Evolutionary conservation across 2,113 vertebrate species (phyloP).

Genomic region (Oxyruncus cristatus): DNA sequence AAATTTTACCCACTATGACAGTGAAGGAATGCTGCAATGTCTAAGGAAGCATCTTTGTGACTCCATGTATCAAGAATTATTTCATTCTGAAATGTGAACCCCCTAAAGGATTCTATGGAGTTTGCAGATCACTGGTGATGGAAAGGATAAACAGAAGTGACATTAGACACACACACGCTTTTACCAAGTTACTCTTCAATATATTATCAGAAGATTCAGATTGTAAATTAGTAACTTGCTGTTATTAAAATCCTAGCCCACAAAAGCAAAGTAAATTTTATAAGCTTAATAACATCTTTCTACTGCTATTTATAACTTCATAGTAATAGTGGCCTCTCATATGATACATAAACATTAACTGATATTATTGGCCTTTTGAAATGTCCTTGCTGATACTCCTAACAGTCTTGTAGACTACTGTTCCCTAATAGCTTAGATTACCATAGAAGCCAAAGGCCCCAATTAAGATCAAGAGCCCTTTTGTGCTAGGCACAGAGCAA

Average conservation of each 20-base stretch:
- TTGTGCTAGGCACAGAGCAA: neutral
- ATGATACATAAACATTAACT: neutral
- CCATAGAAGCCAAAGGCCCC: neutral
- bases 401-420: neutral
- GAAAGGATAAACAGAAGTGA: conserved; percentile 25
- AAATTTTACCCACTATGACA: neutral
- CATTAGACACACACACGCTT: neutral
- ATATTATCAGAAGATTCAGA: neutral
- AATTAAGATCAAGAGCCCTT: neutral
- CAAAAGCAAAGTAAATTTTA: neutral
- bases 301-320: neutral
- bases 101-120: neutral
- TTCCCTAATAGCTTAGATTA: neutral
- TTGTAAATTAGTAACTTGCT: neutral
- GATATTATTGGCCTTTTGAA: neutral
- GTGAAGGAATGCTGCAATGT: neutral
- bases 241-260: neutral
- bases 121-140: conserved; percentile 18
- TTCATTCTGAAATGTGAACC: neutral
- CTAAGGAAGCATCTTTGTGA: neutral
- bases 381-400: neutral
- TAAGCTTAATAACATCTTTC: neutral
- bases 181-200: neutral
- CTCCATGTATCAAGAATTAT: neutral
- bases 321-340: neutral